A percentile compares a stretch with the other conserved stretches of the same genome.
These are phyloP conservation scores for Stegastes partitus DNA, from an alignment of 2,113 vertebrate species.

Conservation along the genomic window DNA sequence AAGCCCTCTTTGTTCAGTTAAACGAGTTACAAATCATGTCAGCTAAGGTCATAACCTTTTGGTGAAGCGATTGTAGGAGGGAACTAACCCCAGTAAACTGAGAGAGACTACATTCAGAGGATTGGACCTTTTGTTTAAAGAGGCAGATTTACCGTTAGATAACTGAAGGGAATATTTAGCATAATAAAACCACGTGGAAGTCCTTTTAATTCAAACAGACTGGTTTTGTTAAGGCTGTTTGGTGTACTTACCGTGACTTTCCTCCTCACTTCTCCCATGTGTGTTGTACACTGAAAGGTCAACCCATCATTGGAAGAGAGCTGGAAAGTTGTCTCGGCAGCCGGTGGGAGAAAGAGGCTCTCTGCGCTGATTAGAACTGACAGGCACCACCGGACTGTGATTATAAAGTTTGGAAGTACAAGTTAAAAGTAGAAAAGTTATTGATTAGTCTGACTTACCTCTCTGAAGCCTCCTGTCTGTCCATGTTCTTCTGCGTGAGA, in stretches of 20 bases:
- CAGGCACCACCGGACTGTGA: constrained; percentile 51
- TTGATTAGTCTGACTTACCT: constrained; percentile 29
- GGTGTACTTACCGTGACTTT: constrained; percentile 3
- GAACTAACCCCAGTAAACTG: not conserved
- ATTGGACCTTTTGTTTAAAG: not conserved
- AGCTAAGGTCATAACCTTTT: not conserved
- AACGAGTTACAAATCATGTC: not conserved
- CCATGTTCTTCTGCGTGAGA: not conserved
- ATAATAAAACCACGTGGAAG: not conserved
- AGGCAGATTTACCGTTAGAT: not conserved
- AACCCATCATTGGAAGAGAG: constrained; percentile 5
- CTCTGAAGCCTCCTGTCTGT: not conserved
- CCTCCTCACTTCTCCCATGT: constrained; percentile 3
- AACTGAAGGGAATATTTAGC: not conserved
- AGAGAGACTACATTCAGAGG: not conserved
- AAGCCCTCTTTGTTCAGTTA: not conserved
- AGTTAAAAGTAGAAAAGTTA: constrained; percentile 17
- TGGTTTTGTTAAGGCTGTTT: not conserved
- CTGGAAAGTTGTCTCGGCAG: constrained; percentile 11
- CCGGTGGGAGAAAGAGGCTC: not conserved
- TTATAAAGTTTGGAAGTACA: constrained; percentile 29
- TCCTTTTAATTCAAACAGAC: not conserved
- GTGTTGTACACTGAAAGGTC: constrained; percentile 30
- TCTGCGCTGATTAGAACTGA: constrained; percentile 44
- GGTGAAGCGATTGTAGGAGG: not conserved